A percentile compares a stretch with the other conserved stretches of the same genome.
Evolutionary conservation across 2,113 vertebrate species (phyloP).

Genomic region (Seriola quinqueradiata): DNA sequence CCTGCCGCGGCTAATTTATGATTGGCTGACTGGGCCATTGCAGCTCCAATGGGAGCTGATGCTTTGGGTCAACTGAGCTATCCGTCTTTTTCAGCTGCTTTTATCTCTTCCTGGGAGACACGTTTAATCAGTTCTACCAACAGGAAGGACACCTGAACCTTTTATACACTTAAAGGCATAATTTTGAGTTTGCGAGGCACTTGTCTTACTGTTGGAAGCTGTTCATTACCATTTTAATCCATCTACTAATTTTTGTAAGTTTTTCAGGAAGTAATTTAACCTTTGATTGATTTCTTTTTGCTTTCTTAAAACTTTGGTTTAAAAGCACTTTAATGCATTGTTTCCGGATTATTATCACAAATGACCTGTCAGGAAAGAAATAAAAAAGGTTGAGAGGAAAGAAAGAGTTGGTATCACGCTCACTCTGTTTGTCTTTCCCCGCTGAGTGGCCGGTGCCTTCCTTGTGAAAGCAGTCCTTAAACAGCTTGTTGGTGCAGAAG

Average conservation of each 20-base stretch:
- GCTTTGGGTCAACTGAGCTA: slow-evolving; percentile 57
- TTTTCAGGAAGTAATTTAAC: slow-evolving; percentile 4
- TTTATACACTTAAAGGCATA: not conserved
- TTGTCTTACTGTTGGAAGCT: not conserved
- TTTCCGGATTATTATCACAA: slow-evolving; percentile 5
- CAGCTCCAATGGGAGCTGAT: slow-evolving; percentile 27
- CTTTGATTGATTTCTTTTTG: slow-evolving; percentile 17
- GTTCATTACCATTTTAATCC: slow-evolving; percentile 22
- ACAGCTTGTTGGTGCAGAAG: not conserved
- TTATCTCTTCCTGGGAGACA: slow-evolving; percentile 58
- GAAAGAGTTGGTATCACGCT: not conserved
- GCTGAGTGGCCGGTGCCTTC: not conserved
- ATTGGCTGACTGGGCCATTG: slow-evolving; percentile 74
- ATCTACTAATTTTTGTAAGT: not conserved
- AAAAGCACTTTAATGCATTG: not conserved
- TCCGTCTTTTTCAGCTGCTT: slow-evolving; percentile 63
- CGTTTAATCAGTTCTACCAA: slow-evolving; percentile 9
- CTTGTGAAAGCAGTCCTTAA: not conserved
- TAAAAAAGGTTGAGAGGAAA: not conserved
- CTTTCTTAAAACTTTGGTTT: not conserved
- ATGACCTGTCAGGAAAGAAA: slow-evolving; percentile 2
- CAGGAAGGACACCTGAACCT: slow-evolving; percentile 23
- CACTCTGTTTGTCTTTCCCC: not conserved
- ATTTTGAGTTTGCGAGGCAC: slow-evolving; percentile 14
- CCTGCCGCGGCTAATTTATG: slow-evolving; percentile 74